Conservation (phyloP, 2,888 invertebrate species). For the Archaeoteleia sp. region DNA sequence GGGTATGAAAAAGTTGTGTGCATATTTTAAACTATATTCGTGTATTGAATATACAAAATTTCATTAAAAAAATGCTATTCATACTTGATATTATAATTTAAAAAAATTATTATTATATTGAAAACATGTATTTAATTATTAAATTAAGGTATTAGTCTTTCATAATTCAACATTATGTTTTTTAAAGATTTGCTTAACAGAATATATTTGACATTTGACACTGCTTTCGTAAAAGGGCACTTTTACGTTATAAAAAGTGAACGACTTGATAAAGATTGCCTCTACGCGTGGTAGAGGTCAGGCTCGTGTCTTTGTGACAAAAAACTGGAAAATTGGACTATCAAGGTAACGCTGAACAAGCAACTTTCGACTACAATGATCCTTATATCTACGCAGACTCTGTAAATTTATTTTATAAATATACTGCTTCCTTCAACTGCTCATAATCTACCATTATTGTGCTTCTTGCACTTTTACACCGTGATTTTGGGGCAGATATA, state of each 20-base stretch:
- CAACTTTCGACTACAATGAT: conserved; percentile 17
- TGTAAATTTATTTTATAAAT: conserved; percentile 21
- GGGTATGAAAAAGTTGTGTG: no score
- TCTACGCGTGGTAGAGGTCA: conserved; percentile 31
- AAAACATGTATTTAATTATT: no score
- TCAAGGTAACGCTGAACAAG: conserved; percentile 18
- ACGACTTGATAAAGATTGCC: no score
- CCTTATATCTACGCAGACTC: conserved; percentile 33
- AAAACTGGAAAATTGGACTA: conserved; percentile 12
- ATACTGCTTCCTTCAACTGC: conserved; percentile 33
- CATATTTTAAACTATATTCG: no score
- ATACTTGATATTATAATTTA: no score
- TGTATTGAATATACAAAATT: no score
- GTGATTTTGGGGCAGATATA: conserved; percentile 28
- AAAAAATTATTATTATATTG: no score
- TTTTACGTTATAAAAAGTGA: conserved; percentile 10
- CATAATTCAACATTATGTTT: background rate
- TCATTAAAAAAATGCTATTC: no score
- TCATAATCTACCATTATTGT: conserved; percentile 34
- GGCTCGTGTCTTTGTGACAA: conserved; percentile 20
- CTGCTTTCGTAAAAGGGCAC: conserved; percentile 26
- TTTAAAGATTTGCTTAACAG: background rate
- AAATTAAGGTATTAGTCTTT: background rate
- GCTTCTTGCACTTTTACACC: conserved; percentile 29
- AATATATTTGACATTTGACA: background rate